Percentiles rank a stretch among this genome's conserved stretches.
Evolutionary conservation across 2,888 invertebrate species (phyloP).

Genomic region (Agapetus fuscipes): DNA sequence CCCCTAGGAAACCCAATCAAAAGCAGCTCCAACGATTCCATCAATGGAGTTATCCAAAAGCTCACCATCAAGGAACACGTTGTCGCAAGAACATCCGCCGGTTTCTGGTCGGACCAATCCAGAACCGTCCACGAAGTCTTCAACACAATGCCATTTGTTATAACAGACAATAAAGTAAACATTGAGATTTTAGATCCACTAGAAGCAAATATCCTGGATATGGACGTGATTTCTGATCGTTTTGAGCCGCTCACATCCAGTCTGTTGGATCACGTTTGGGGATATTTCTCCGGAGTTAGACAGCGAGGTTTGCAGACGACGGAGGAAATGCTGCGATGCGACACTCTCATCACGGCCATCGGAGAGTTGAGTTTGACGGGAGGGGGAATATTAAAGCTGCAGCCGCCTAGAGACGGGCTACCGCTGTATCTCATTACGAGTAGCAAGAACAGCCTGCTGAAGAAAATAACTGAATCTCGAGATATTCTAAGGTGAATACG

Average conservation of each 20-base stretch:
- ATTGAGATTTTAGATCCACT: conserved; percentile 70
- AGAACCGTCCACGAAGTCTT: conserved; percentile 68
- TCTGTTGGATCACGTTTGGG: conserved; percentile 73
- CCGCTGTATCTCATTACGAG: conserved; percentile 73
- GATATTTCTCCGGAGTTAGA: conserved; percentile 74
- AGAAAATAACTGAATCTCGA: conserved; percentile 61
- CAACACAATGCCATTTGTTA: conserved; percentile 71
- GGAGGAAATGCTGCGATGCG: conserved; percentile 77
- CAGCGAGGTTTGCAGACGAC: conserved; percentile 79
- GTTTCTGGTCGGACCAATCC: conserved; percentile 78
- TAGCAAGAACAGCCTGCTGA: conserved; percentile 63
- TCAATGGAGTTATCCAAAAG: conserved; percentile 71
- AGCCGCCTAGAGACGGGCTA: conserved; percentile 60
- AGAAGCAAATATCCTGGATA: conserved; percentile 62
- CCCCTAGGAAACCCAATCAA: conserved; percentile 66
- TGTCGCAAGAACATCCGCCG: conserved; percentile 71
- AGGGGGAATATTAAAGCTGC: conserved; percentile 55
- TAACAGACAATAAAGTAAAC: conserved; percentile 50
- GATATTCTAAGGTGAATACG: conserved; percentile 54
- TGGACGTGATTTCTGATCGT: conserved; percentile 75
- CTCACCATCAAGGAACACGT: conserved; percentile 75
- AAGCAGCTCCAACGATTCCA: conserved; percentile 61
- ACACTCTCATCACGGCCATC: conserved; percentile 68
- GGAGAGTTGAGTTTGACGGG: conserved; percentile 65
- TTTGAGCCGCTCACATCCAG: conserved; percentile 70